Evolutionary conservation across 2,797 vertebrate species (phyloP), one percentile per base, ranked within the genome.

Genomic region (Enteromius viviparus): DNA sequence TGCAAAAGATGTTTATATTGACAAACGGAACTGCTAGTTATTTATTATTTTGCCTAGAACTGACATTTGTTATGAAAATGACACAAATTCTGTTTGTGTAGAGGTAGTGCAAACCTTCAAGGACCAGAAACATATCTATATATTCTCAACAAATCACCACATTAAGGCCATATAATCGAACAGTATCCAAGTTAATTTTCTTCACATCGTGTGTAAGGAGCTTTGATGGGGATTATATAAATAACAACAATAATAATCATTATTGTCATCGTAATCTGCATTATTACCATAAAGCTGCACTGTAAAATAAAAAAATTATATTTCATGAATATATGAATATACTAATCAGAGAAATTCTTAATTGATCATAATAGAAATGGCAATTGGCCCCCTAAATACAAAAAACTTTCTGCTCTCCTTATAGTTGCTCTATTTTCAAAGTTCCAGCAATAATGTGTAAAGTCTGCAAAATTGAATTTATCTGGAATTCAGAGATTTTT

Each of bases 401-500:
- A 32, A 26, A n/a, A 12, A 29, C 37, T 17, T 75, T 14, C 15
- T 40, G 7, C 34, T 15, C 15, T 55, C 12, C 55, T 15, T 60
- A 7, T 49, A 51, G 60, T 69, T 2, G 1, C 17, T 60, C 7
- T 40, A 80, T 70, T 37, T 70, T 40, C 78, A 23, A n/a, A 80
- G 29, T 42, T 71, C 29, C 53, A 9, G 53, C 7, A 71, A 51
- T 62, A 83, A 40, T 6, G 7, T 55, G 19, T 55, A 32, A 37
- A 45, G 53, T 51, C 17, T 21, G 42, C 26, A 6, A 37, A 76
- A 70, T 71, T 23, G 0, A 34, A 68, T 82, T 64, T 76, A 37
- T 58, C 81, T 40, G n/a, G n/a, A 65, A 66, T 65, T 19, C 47
- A 32, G 60, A 66, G 37, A 32, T 55, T 83, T 76, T 65, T 23